Percentiles rank a stretch among this genome's conserved stretches.
Conservation (phyloP, 2,797 vertebrate species). For the Tympanoctomys barrerae region DNA sequence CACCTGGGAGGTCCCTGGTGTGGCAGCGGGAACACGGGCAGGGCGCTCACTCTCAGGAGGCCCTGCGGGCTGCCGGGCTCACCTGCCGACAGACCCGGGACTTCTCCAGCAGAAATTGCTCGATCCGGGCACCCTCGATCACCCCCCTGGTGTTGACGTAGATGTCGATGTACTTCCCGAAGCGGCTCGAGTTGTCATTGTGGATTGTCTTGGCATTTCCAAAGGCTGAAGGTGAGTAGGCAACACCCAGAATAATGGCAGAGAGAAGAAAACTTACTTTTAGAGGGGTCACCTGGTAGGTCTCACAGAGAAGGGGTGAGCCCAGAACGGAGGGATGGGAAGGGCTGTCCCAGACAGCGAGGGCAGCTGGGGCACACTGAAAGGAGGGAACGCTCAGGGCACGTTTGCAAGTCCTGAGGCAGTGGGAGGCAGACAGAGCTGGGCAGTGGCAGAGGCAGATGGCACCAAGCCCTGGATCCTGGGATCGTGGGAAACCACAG, state of each 20-base stretch:
- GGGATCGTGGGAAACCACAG: neutral
- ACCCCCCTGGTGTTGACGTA: conserved; percentile 92
- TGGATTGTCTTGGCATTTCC: conserved; percentile 98
- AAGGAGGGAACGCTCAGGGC: neutral
- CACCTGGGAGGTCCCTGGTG: neutral
- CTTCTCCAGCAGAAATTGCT: conserved; percentile 98
- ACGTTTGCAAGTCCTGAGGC: neutral
- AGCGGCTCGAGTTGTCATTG: conserved; percentile 99
- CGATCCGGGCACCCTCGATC: conserved; percentile 95
- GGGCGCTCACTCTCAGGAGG: neutral
- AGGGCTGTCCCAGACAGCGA: neutral
- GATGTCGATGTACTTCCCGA: conserved; percentile 98
- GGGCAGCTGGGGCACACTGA: neutral
- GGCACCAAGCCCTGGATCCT: neutral
- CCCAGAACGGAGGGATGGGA: neutral
- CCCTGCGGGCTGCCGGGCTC: neutral
- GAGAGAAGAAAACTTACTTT: conserved; percentile 1
- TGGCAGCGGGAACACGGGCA: neutral
- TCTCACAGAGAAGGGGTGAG: neutral
- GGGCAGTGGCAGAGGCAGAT: neutral
- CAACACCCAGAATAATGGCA: neutral
- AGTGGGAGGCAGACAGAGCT: neutral
- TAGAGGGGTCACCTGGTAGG: neutral
- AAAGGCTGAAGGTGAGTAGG: conserved; percentile 90
- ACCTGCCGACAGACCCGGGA: conserved; percentile 98